Conservation (phyloP, 2,888 invertebrate species). For the Mongoloraphidia duomilia region DNA sequence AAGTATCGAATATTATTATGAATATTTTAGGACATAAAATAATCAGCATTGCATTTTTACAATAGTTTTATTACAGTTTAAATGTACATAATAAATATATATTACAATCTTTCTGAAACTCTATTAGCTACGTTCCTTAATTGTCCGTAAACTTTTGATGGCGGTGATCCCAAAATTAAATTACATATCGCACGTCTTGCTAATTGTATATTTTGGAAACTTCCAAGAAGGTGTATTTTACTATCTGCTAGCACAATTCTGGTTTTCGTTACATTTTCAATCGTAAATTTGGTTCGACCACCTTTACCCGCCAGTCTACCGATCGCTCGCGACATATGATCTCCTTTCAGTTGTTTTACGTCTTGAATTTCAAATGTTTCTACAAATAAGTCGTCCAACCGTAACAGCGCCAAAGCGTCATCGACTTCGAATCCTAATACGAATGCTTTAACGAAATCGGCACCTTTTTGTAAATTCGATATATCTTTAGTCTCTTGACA, state of each 20-base stretch:
- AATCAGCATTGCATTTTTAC: neutral
- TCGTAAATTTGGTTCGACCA: slow-evolving; percentile 92
- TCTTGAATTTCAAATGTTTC: slow-evolving; percentile 96
- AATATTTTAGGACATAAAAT: neutral
- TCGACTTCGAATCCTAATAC: slow-evolving; percentile 93
- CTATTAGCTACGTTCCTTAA: slow-evolving; percentile 73
- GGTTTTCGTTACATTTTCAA: slow-evolving; percentile 97
- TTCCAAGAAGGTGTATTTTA: slow-evolving; percentile 93
- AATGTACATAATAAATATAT: slow-evolving; percentile 22
- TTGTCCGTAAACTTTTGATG: slow-evolving; percentile 95
- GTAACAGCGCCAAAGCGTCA: slow-evolving; percentile 84
- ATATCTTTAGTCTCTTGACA: slow-evolving; percentile 65
- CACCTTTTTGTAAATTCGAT: slow-evolving; percentile 87
- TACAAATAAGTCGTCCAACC: slow-evolving; percentile 92
- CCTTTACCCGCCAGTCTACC: slow-evolving; percentile 97
- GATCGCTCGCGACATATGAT: slow-evolving; percentile 89
- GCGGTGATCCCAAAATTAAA: slow-evolving; percentile 91
- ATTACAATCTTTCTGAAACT: slow-evolving; percentile 68
- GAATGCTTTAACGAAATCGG: slow-evolving; percentile 96
- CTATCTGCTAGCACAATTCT: slow-evolving; percentile 93
- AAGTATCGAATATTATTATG: slow-evolving; percentile 79
- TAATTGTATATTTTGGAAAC: slow-evolving; percentile 89
- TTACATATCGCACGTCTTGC: slow-evolving; percentile 92
- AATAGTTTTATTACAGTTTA: slow-evolving; percentile 7
- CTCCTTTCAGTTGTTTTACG: slow-evolving; percentile 88